A percentile compares a stretch with the other conserved stretches of the same genome.
These are phyloP conservation scores for Eumacrocentrus americanus DNA, from an alignment of 2,888 invertebrate species.

Conservation along the genomic window DNA sequence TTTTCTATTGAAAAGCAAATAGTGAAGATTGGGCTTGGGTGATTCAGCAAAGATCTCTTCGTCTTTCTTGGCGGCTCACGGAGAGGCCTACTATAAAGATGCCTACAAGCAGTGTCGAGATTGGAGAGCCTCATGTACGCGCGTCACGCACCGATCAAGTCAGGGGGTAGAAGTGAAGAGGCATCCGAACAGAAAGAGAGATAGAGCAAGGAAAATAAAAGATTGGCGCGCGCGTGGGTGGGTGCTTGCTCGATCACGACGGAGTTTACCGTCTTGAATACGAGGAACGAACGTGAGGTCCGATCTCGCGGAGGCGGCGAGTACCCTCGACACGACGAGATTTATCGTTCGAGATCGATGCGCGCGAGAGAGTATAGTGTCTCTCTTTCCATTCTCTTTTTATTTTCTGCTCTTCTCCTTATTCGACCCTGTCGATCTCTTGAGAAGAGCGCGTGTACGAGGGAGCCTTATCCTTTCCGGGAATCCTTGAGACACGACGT, in stretches of 20 bases:
- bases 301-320: constrained; percentile 27
- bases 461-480: constrained; percentile 26
- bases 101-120: constrained; percentile 24
- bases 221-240: constrained; percentile 25
- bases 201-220: not conserved
- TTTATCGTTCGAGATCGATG: constrained; percentile 31
- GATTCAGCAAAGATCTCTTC: constrained; percentile 16
- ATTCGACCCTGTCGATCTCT: constrained; percentile 23
- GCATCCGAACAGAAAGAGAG: not conserved
- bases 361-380: constrained; percentile 8
- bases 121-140: constrained; percentile 15
- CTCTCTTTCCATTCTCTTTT: constrained; percentile 6
- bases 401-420: not conserved
- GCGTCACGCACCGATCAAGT: constrained; percentile 27
- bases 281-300: constrained; percentile 28
- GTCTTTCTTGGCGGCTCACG: not conserved
- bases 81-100: constrained; percentile 17
- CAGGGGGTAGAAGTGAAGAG: constrained; percentile 10
- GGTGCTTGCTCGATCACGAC: constrained; percentile 27
- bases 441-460: constrained; percentile 10
- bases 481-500: constrained; percentile 19
- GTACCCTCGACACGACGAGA: constrained; percentile 29
- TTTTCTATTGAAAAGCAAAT: constrained; percentile 11
- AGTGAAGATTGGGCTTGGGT: constrained; percentile 9
- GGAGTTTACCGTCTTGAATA: constrained; percentile 25